These are phyloP conservation scores for Aleadryas rufinucha DNA, from an alignment of 2,113 vertebrate genomes.

Conservation along the genomic window DNA sequence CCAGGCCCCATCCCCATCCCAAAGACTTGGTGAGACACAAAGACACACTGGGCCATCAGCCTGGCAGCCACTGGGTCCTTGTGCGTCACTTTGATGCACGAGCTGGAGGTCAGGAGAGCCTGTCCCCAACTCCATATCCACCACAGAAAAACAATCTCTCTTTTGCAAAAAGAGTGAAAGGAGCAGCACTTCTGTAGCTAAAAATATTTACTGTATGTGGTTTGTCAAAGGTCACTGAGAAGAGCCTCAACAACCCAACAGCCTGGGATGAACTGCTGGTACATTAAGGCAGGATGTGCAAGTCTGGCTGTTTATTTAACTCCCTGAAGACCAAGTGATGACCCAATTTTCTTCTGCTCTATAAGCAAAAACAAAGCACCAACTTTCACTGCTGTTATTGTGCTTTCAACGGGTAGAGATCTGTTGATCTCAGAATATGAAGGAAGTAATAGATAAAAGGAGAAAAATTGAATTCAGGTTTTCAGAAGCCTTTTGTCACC, in stretches of 20 bases:
- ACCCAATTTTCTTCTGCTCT: background rate
- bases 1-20: background rate
- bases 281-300: background rate
- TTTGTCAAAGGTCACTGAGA: background rate
- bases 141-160: background rate
- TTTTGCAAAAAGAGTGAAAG: background rate
- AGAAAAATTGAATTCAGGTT: background rate
- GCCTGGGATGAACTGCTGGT: background rate
- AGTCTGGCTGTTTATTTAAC: slow-evolving; percentile 15
- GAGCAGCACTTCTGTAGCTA: background rate
- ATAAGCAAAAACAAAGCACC: background rate
- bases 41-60: background rate
- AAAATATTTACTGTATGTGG: slow-evolving; percentile 12
- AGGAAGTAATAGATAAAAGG: background rate
- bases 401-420: background rate
- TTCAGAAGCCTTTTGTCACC: background rate
- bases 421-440: background rate
- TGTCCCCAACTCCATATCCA: background rate
- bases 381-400: background rate
- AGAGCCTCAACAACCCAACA: background rate
- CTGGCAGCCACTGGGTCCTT: background rate
- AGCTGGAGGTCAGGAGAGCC: background rate
- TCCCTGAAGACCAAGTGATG: background rate
- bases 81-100: background rate
- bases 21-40: background rate